phyloP scores from a whole-genome alignment of 2,888 invertebrate species.

The Apantesis nais region DNA sequence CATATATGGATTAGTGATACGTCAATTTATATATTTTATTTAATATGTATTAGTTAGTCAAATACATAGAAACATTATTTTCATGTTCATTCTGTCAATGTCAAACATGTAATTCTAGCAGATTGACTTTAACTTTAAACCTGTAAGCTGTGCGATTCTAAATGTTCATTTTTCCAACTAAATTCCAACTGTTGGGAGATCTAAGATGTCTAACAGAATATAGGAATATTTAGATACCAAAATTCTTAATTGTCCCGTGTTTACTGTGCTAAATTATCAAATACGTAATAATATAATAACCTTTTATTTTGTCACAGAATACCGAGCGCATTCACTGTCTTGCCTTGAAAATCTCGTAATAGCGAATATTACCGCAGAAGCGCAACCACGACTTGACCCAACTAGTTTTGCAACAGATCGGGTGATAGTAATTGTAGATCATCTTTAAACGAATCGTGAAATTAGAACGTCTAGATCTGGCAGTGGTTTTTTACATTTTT shows the following conservation, averaged over 20 bases:
- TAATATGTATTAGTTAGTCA: too few relatives aligned
- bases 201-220: neutral
- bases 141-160: neutral
- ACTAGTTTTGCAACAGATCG: conserved; percentile 58
- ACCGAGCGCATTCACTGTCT: conserved; percentile 13
- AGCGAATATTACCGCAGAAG: conserved; percentile 47
- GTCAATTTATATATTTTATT: too few relatives aligned
- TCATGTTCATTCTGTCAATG: neutral
- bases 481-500: neutral
- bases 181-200: neutral
- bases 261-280: neutral
- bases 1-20: too few relatives aligned
- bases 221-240: neutral
- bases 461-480: conserved; percentile 33
- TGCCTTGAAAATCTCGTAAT: conserved; percentile 51
- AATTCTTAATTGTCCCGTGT: neutral
- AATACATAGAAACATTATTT: neutral
- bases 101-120: neutral
- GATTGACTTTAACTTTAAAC: neutral
- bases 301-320: neutral
- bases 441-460: conserved; percentile 24
- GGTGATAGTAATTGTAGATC: conserved; percentile 47
- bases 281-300: neutral
- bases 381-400: conserved; percentile 50
- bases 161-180: neutral